Percentiles rank a stretch among this genome's conserved stretches.
These are phyloP conservation scores for Dasypogon diadema DNA, from an alignment of 2,888 invertebrate species.

Conservation along the genomic window DNA sequence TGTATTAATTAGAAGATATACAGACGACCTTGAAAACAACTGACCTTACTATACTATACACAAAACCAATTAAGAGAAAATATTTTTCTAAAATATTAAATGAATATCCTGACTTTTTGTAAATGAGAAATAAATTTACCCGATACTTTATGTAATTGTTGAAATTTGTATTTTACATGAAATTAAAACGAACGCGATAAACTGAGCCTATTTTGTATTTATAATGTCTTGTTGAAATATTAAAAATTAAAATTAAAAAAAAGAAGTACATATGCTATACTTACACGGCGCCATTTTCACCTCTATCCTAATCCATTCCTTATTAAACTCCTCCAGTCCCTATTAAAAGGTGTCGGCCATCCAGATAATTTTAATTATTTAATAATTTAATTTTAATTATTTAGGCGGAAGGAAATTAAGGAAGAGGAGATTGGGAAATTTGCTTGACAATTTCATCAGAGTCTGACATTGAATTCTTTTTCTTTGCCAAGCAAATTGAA, in stretches of 20 bases:
- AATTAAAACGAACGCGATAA: constrained; percentile 38
- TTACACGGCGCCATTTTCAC: too few species aligned
- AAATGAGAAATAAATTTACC: constrained; percentile 30
- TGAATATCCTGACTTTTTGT: constrained; percentile 33
- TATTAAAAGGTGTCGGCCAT: too few species aligned
- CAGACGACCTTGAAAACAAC: neutral
- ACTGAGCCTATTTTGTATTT: constrained; percentile 48
- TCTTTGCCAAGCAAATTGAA: too few species aligned
- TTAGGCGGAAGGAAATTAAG: too few species aligned
- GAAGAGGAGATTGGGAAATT: too few species aligned
- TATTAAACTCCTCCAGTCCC: too few species aligned
- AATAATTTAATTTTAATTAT: too few species aligned
- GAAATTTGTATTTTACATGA: constrained; percentile 42
- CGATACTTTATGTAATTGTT: constrained; percentile 44
- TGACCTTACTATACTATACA: constrained; percentile 36
- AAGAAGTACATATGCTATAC: too few species aligned
- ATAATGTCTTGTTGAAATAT: constrained; percentile 49
- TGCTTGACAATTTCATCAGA: too few species aligned
- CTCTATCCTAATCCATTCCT: too few species aligned
- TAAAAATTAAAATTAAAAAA: constrained; percentile 36
- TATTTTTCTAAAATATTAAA: constrained; percentile 48
- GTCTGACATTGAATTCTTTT: too few species aligned
- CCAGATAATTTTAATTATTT: too few species aligned
- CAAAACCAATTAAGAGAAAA: constrained; percentile 20
- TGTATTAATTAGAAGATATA: constrained; percentile 32